Evolutionary conservation across 2,797 vertebrate genomes (phyloP).

Genomic region (Tapera naevia): DNA sequence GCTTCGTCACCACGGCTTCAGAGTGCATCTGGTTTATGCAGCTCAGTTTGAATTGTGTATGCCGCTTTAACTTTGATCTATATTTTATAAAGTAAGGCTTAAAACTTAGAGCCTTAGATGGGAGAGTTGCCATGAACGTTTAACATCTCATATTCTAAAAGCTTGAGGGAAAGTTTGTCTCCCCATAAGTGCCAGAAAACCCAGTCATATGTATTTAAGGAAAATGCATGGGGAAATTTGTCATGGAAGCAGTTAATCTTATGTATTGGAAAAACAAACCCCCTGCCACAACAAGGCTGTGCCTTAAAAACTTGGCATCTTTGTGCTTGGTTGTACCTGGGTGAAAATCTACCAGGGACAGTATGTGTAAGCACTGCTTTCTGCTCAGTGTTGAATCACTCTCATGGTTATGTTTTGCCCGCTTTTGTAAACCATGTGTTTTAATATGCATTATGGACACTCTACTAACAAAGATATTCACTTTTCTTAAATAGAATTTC

Average conservation of each 20-base stretch:
- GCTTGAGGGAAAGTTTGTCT: neutral
- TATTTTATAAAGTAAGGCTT: slow-evolving; percentile 8
- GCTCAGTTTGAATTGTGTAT: neutral
- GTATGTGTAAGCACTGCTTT: neutral
- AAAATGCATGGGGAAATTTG: neutral
- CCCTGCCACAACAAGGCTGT: neutral
- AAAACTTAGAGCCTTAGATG: neutral
- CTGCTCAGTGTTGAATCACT: neutral
- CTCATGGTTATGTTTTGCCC: rapidly evolving
- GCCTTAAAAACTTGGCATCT: neutral
- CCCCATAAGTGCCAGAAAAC: neutral
- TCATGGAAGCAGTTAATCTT: neutral
- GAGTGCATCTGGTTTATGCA: neutral
- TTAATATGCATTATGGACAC: neutral
- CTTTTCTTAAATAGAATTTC: slow-evolving; percentile 47
- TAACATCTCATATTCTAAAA: neutral
- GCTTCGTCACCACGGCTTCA: neutral
- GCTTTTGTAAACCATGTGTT: neutral
- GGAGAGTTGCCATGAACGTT: neutral
- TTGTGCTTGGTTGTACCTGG: neutral
- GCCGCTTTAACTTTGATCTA: neutral
- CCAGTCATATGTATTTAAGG: neutral
- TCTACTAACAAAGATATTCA: neutral
- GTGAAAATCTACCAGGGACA: neutral
- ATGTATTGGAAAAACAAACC: neutral